Percentiles rank a stretch among this genome's conserved stretches.
Evolutionary conservation across 2,888 invertebrate species (phyloP).

Genomic region (Geophilus truncorum): DNA sequence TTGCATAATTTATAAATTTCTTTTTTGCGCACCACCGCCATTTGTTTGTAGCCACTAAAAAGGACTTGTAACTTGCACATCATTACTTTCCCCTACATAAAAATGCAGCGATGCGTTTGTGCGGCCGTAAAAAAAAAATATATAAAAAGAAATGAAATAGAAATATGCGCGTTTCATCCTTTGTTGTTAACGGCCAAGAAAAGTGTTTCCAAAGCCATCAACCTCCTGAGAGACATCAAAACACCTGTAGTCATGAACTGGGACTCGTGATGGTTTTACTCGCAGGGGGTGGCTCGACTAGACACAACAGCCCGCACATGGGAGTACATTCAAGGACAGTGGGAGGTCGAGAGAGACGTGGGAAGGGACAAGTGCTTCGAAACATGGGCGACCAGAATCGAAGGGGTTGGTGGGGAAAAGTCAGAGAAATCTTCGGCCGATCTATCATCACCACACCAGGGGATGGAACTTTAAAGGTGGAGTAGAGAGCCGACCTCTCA

Average conservation of each 20-base stretch:
- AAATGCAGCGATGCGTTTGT: background rate
- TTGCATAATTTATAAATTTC: background rate
- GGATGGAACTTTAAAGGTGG: background rate
- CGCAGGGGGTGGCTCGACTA: conserved; percentile 10
- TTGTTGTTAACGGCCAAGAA: background rate
- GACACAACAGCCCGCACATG: background rate
- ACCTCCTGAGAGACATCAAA: background rate
- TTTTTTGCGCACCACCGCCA: background rate
- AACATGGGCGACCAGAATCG: background rate
- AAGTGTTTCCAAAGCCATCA: background rate
- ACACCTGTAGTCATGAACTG: background rate
- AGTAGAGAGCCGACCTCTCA: background rate
- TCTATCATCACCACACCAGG: background rate
- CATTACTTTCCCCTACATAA: background rate
- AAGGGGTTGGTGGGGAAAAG: background rate
- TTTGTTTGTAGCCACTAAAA: background rate
- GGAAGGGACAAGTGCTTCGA: background rate
- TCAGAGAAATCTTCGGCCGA: background rate
- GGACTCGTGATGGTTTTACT: background rate
- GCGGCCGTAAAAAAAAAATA: too few species aligned
- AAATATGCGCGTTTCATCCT: background rate
- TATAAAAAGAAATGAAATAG: too few species aligned
- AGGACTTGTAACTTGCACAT: background rate
- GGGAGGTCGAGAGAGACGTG: background rate
- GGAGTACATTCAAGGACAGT: conserved; percentile 1